Evolutionary conservation across 1,140 invertebrate genomes (phyloP), one percentile per base, ranked within the genome.

Genomic region (Drosophila tani): DNA sequence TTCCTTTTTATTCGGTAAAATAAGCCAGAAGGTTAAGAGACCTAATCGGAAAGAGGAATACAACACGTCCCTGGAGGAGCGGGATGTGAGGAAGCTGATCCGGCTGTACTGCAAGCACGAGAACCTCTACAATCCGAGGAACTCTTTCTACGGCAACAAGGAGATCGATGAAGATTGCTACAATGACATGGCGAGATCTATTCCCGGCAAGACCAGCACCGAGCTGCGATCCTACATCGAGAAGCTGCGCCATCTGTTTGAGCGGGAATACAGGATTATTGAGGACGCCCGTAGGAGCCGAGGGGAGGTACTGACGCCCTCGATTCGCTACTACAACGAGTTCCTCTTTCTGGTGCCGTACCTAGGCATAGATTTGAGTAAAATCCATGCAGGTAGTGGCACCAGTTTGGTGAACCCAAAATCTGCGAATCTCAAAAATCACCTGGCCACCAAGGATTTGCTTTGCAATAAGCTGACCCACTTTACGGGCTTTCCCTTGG

Each of bases 321-420:
- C 81, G 1, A 74, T 90, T 15, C 46, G 47, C n/a, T 90, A 66
- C 65, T 88, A 79, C 56, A 67, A 69, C 43, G 84, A 88, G 38
- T 79, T 88, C 17, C 49, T 76, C 6, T 90, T 90, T 27, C 15
- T 90, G 32, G 63, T 67, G 32, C 85, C 84, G 0, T 51, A 58
- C 57, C 40, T 87, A 3, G 3, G 1, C 19, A 35, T 45, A 0
- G 45, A 51, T 29, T 78, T 29, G 1, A 43, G 57, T 0, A 21
- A 50, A 1, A 21, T 24, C 14, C 11, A 38, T 40, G 15, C 47
- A 0, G 17, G 11, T 7, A 56, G 15, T 7, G 49, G 19, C 21
- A n/a, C 27, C 3, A 64, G 58, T 14, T 49, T 41, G n/a, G 29
- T 38, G 0, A 56, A 24, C 14, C 35, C 5, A 9, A 38, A 15